These are phyloP conservation scores for Portunus trituberculatus DNA, from an alignment of 1,140 invertebrate species.

Conservation along the genomic window DNA sequence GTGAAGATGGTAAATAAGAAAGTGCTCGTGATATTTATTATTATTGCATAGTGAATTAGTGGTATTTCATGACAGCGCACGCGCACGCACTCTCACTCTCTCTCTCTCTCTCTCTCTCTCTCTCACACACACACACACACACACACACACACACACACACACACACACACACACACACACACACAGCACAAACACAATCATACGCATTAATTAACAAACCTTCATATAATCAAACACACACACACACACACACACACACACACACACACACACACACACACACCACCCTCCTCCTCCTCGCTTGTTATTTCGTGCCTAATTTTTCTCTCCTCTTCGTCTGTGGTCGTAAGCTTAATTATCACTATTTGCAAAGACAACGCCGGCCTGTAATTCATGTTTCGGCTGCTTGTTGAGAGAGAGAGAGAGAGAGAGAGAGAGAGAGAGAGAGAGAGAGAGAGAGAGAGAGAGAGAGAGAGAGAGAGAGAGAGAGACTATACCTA, in stretches of 20 bases:
- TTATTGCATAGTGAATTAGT: background rate
- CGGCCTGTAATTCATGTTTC: constrained; percentile 51
- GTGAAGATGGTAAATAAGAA: background rate
- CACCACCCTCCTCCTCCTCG: background rate
- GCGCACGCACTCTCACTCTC: background rate
- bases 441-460: constrained; percentile 50
- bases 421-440: constrained; percentile 61
- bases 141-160: constrained; percentile 1
- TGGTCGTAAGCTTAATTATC: constrained; percentile 35
- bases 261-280: constrained; percentile 42
- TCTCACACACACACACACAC: background rate
- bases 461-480: constrained; percentile 44
- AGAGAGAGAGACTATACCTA: background rate
- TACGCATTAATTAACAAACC: constrained; percentile 14
- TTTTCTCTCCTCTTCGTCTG: constrained; percentile 36
- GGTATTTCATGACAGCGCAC: background rate
- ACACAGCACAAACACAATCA: constrained; percentile 9
- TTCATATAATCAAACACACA: constrained; percentile 29
- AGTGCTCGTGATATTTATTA: background rate
- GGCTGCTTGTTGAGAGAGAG: constrained; percentile 54
- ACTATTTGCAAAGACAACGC: constrained; percentile 59
- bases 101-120: background rate
- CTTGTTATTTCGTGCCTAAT: constrained; percentile 19
- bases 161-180: constrained; percentile 36
- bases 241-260: constrained; percentile 47